Conservation (phyloP, 2,113 vertebrate genomes). For the Carettochelys insculpta region DNA sequence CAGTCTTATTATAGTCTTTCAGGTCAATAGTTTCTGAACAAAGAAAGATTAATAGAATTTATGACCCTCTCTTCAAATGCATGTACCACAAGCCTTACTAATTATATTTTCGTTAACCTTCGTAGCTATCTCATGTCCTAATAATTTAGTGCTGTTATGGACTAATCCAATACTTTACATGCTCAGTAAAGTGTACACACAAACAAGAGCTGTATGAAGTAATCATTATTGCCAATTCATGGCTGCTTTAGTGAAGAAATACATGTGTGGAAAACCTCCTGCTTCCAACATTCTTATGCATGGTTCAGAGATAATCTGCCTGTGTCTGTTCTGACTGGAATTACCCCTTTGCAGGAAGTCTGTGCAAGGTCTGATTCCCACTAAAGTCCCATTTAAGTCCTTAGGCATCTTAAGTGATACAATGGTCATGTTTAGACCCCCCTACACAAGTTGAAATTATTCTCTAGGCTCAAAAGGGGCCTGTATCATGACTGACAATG, state of each 20-base stretch:
- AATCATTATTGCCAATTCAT: slow-evolving; percentile 29
- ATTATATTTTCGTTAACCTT: slow-evolving; percentile 82
- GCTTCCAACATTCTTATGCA: neutral
- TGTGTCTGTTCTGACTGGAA: neutral
- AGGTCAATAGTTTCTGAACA: slow-evolving; percentile 77
- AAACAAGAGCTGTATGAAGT: slow-evolving; percentile 65
- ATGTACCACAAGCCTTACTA: slow-evolving; percentile 72
- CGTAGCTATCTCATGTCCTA: slow-evolving; percentile 68
- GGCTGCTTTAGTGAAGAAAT: neutral
- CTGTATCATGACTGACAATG: neutral
- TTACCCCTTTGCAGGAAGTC: neutral
- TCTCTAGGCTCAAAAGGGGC: neutral
- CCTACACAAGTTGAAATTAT: neutral
- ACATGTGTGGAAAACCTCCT: neutral
- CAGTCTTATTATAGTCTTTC: slow-evolving; percentile 63
- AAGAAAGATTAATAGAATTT: slow-evolving; percentile 77
- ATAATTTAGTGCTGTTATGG: slow-evolving; percentile 72
- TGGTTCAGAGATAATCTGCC: neutral
- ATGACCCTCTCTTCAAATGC: slow-evolving; percentile 69
- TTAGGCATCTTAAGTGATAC: neutral
- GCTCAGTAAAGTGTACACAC: slow-evolving; percentile 70
- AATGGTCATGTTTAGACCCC: neutral
- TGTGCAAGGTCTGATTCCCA: neutral
- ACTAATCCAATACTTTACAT: slow-evolving; percentile 70
- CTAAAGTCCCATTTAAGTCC: neutral